These are phyloP conservation scores for Cheilosia urbana DNA, from an alignment of 2,888 invertebrate species.

Conservation along the genomic window DNA sequence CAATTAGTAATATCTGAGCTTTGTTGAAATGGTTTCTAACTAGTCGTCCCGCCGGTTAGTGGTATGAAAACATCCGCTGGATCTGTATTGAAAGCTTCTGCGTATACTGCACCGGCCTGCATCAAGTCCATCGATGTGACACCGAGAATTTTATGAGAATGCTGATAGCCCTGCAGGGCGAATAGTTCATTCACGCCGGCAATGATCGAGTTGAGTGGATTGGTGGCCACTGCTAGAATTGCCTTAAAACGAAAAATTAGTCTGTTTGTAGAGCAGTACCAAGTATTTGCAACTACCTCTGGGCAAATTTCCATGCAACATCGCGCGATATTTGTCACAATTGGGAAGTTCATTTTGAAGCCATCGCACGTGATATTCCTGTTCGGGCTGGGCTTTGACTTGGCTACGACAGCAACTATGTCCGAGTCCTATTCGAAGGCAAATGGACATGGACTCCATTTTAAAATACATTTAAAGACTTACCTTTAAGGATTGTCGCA, in stretches of 20 bases:
- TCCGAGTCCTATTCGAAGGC: conserved; percentile 48
- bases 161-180: conserved; percentile 53
- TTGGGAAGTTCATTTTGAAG: conserved; percentile 70
- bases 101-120: conserved; percentile 67
- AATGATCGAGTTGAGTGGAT: conserved; percentile 73
- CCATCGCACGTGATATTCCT: conserved; percentile 6
- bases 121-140: conserved; percentile 73
- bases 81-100: conserved; percentile 54
- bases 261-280: no score
- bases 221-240: conserved; percentile 70
- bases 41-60: conserved; percentile 73
- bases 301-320: conserved; percentile 75
- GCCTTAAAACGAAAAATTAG: conserved; percentile 47
- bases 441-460: background rate
- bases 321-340: conserved; percentile 70
- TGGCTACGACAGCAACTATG: conserved; percentile 58
- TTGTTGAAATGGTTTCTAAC: conserved; percentile 15
- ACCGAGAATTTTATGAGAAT: conserved; percentile 73
- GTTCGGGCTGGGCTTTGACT: conserved; percentile 40
- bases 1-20: background rate
- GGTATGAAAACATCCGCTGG: conserved; percentile 74
- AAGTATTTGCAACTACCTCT: conserved; percentile 41
- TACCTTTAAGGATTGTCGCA: conserved; percentile 69
- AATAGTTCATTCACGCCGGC: conserved; percentile 71
- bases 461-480: background rate